Percentiles rank a stretch among this genome's conserved stretches.
Conservation (phyloP, 2,888 invertebrate species). For the Eupithecia centaureata region DNA sequence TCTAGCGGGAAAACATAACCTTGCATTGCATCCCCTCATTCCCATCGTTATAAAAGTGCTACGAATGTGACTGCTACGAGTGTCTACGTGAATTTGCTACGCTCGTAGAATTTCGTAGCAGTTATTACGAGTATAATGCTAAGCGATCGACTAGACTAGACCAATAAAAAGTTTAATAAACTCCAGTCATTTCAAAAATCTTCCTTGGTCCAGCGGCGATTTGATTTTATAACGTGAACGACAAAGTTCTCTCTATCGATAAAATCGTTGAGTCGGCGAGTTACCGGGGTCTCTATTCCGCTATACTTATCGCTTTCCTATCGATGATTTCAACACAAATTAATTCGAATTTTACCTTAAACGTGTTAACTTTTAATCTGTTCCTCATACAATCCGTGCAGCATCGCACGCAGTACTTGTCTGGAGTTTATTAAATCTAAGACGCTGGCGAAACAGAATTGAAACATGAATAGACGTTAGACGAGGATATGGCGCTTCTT, state of each 20-base stretch:
- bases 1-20: too few relatives aligned
- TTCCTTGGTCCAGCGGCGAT: neutral
- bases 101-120: neutral
- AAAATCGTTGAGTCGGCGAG: slow-evolving; percentile 13
- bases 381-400: too few relatives aligned
- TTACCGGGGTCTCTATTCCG: neutral
- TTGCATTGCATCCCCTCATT: too few relatives aligned
- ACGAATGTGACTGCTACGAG: neutral
- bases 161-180: slow-evolving; percentile 2
- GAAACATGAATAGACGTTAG: too few relatives aligned
- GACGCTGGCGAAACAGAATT: too few relatives aligned
- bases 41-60: too few relatives aligned
- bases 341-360: too few relatives aligned
- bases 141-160: neutral
- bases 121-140: neutral
- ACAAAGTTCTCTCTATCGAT: slow-evolving; percentile 18
- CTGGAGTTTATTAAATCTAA: too few relatives aligned
- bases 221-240: slow-evolving; percentile 10
- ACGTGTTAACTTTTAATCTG: too few relatives aligned
- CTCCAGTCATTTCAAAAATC: neutral
- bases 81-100: neutral
- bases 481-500: too few relatives aligned
- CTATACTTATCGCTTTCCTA: neutral
- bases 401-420: too few relatives aligned
- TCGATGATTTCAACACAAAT: too few relatives aligned